Evolutionary conservation across 1,140 invertebrate genomes (phyloP), one percentile per base, ranked within the genome.

Genomic region (Drosophila erecta): DNA sequence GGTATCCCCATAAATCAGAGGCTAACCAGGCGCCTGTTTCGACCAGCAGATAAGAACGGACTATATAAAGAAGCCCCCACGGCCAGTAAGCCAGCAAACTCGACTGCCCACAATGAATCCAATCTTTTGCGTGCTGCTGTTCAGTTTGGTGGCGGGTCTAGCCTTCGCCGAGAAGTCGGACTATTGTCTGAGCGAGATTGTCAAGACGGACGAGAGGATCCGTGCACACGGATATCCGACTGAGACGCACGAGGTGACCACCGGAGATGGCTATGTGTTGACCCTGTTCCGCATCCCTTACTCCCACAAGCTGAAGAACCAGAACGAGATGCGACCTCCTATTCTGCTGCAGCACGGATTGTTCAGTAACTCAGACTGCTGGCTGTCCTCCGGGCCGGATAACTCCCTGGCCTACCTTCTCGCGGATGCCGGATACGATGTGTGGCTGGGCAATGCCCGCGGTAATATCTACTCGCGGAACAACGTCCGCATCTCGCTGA

Each of bases 361-460:
- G n/a, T 90, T 90, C 41, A 90, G 81, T n/a, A 90, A 86, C 57
- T 90, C 86, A 3, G 87, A 90, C 37, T 86, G 87, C 15, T 90
- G 55, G 54, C 60, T 90, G 0, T 44, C 11, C 24, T 80, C 74
- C 0, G 86, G 87, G 1, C 87, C 86, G 46, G 64, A 90, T 14
- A 51, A 90, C 47, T 85, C 87, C 0, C 37, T 90, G 53, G 92
- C 93, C 10, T 95, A 94, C 75, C 91, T 94, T n/a, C 90, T 97
- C 49, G 95, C 95, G 2, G 96, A 97, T 79, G 92, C 91, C 14
- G 95, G 95, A 4, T 96, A 94, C 72, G 95, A 96, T 79, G 95
- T 96, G 0, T 96, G 96, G 96, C 79, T 96, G 77, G 95, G 94
- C 2, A 96, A 96, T 90, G 93, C 94, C 6, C 92, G 96, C 54